A percentile compares a stretch with the other conserved stretches of the same genome.
Evolutionary conservation across 2,113 vertebrate genomes (phyloP).

Genomic region (Aegithalos caudatus): DNA sequence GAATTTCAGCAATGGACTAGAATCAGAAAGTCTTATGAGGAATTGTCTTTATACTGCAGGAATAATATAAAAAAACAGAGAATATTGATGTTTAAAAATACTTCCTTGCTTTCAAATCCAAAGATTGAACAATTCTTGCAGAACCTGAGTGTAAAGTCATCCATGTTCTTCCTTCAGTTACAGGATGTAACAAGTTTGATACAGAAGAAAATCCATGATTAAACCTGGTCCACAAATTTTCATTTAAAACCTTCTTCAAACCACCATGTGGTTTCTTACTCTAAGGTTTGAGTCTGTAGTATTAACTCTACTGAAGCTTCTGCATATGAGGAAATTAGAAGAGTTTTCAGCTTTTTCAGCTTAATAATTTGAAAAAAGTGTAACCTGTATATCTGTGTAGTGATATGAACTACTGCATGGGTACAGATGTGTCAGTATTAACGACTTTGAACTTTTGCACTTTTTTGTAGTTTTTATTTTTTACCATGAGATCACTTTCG

Average conservation of each 20-base stretch:
- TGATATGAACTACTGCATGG: neutral
- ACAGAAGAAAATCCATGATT: neutral
- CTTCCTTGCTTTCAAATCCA: neutral
- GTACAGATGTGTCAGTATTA: neutral
- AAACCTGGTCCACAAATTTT: neutral
- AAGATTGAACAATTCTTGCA: neutral
- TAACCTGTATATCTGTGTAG: neutral
- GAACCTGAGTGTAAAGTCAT: neutral
- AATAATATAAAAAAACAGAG: neutral
- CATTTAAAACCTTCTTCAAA: neutral
- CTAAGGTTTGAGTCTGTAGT: neutral
- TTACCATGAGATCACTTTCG: neutral
- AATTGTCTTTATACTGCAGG: neutral
- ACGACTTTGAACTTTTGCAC: neutral
- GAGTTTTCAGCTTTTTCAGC: neutral
- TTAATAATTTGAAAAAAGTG: neutral
- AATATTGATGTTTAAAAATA: neutral
- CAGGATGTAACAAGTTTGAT: neutral
- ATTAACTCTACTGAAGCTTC: neutral
- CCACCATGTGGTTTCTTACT: neutral
- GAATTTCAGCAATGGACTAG: neutral
- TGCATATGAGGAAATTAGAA: neutral
- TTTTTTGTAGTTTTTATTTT: neutral
- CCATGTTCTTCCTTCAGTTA: neutral
- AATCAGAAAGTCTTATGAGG: neutral